Evolutionary conservation across 2,113 vertebrate species (phyloP).

Genomic region (Thinocorus orbignyianus): DNA sequence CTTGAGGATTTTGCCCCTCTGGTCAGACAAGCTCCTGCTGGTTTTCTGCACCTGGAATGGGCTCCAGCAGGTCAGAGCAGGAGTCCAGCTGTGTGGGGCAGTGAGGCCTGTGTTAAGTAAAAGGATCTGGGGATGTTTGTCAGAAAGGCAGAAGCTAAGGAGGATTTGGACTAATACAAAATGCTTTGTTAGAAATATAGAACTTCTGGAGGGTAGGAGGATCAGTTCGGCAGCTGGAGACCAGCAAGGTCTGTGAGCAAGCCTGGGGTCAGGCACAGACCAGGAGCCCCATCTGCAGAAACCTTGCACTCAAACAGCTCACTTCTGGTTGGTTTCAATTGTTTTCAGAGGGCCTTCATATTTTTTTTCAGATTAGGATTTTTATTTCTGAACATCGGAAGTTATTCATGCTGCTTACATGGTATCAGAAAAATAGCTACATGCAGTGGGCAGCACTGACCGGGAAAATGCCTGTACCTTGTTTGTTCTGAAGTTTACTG

Average conservation of each 20-base stretch:
- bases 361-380: neutral
- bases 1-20: neutral
- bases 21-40: neutral
- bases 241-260: fast-evolving
- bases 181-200: neutral
- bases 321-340: neutral
- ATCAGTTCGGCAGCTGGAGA: neutral
- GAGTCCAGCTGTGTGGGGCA: neutral
- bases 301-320: neutral
- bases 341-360: neutral
- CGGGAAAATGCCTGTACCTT: neutral
- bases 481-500: conserved; percentile 33
- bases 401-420: neutral
- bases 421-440: neutral
- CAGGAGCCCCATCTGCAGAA: neutral
- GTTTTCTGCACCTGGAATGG: neutral
- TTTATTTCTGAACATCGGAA: neutral
- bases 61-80: neutral
- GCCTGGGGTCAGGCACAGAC: neutral
- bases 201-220: neutral
- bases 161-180: neutral
- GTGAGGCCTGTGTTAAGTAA: neutral
- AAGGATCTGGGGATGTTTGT: neutral
- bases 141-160: neutral
- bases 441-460: neutral